phyloP scores from a whole-genome alignment of 1,140 invertebrate genomes.

The Eriocheir sinensis region DNA sequence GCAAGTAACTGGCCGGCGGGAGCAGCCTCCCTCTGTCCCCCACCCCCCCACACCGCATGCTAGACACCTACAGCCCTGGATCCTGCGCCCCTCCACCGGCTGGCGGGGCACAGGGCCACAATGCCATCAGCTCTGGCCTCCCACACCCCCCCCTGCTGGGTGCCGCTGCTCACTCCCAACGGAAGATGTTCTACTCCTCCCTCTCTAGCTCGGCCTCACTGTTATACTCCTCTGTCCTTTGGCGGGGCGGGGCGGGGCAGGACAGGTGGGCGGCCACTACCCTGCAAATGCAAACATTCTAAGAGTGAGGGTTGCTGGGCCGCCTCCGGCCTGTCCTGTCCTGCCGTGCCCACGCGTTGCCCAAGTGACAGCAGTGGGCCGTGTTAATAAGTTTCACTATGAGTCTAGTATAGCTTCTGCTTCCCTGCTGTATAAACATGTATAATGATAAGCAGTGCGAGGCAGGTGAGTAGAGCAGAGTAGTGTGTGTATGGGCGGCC shows the following conservation, averaged over 20 bases:
- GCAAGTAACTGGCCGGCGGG: slow-evolving; percentile 58
- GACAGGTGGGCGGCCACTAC: slow-evolving; percentile 40
- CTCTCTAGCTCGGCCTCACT: slow-evolving; percentile 72
- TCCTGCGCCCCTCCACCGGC: neutral
- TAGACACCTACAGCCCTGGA: neutral
- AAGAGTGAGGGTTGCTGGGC: neutral
- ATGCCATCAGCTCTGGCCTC: neutral
- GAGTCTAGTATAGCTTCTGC: slow-evolving; percentile 75
- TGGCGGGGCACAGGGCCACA: neutral
- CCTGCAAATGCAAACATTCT: neutral
- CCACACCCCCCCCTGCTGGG: neutral
- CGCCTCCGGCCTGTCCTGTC: neutral
- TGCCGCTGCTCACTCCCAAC: slow-evolving; percentile 73
- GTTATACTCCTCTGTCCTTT: slow-evolving; percentile 74
- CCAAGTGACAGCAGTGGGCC: neutral
- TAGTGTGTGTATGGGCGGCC: slow-evolving; percentile 53
- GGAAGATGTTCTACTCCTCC: slow-evolving; percentile 74
- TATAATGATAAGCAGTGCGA: slow-evolving; percentile 56
- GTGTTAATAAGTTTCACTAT: slow-evolving; percentile 74
- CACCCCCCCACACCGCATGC: slow-evolving; percentile 31
- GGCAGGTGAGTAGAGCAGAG: slow-evolving; percentile 68
- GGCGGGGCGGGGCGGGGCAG: slow-evolving; percentile 39
- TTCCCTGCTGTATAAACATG: slow-evolving; percentile 75
- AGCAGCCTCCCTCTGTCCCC: slow-evolving; percentile 53
- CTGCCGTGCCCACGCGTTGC: neutral